These are phyloP conservation scores for Peromyscus attwateri DNA, from an alignment of 2,797 vertebrate genomes.

Conservation along the genomic window DNA sequence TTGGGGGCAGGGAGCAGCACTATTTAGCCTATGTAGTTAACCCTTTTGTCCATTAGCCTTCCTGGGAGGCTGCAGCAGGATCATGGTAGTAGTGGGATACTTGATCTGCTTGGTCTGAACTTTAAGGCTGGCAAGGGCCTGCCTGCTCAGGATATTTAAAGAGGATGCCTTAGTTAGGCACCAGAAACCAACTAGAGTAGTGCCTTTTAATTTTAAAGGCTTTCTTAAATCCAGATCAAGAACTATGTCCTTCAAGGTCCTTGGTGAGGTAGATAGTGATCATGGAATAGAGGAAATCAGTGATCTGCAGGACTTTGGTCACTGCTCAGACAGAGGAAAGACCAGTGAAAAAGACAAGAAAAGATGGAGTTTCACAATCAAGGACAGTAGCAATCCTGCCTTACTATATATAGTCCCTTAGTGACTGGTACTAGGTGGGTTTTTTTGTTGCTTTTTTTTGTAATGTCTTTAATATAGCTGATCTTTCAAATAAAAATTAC, in stretches of 20 bases:
- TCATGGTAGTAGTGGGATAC: constrained; percentile 68
- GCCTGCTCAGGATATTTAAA: constrained; percentile 74
- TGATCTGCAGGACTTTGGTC: constrained; percentile 29
- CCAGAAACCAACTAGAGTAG: constrained; percentile 40
- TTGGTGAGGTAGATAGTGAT: constrained; percentile 35
- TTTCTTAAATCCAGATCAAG: constrained; percentile 48
- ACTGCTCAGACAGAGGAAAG: constrained; percentile 10
- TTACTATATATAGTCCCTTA: neutral
- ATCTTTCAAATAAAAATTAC: constrained; percentile 51
- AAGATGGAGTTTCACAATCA: constrained; percentile 37
- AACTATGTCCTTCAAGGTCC: neutral
- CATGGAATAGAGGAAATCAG: neutral
- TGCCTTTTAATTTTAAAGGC: constrained; percentile 60
- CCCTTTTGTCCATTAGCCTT: constrained; percentile 46
- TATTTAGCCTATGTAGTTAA: neutral
- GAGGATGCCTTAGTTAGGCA: constrained; percentile 63
- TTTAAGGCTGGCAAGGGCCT: constrained; percentile 62
- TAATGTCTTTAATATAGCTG: constrained; percentile 29
- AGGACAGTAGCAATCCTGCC: neutral
- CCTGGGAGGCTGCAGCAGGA: constrained; percentile 20
- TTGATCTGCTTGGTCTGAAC: constrained; percentile 49
- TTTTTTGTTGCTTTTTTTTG: neutral
- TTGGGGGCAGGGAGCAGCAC: neutral
- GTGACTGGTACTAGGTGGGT: neutral
- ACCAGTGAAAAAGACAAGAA: neutral